Conservation (phyloP, 2,888 invertebrate genomes). For the Drosophila cracens region DNA sequence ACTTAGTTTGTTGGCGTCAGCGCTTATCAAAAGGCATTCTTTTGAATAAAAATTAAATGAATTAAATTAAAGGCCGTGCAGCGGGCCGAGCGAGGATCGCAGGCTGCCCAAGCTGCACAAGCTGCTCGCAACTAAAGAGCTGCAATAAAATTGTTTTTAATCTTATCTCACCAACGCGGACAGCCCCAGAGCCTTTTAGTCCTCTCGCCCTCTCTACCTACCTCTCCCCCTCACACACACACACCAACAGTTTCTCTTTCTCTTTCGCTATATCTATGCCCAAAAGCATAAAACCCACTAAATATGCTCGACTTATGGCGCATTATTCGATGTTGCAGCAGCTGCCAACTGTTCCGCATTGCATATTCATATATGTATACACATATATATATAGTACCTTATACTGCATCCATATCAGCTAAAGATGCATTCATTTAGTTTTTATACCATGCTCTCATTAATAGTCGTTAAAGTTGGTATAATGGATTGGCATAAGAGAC, state of each 20-base stretch:
- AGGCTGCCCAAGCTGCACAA: slow-evolving; percentile 29
- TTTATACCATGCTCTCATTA: slow-evolving; percentile 23
- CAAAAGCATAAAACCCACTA: slow-evolving; percentile 64
- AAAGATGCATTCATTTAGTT: slow-evolving; percentile 49
- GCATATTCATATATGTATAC: slow-evolving; percentile 14
- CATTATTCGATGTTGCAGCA: slow-evolving; percentile 60
- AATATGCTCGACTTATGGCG: slow-evolving; percentile 75
- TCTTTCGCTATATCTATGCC: slow-evolving; percentile 24
- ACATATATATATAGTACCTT: slow-evolving; percentile 1
- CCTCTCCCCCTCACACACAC: slow-evolving; percentile 6
- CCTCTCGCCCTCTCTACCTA: slow-evolving; percentile 25
- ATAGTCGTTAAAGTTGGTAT: background rate
- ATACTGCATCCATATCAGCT: slow-evolving; percentile 47
- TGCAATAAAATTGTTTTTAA: slow-evolving; percentile 83
- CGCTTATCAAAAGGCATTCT: slow-evolving; percentile 76
- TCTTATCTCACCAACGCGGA: slow-evolving; percentile 79
- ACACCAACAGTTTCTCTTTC: background rate
- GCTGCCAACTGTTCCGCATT: slow-evolving; percentile 51
- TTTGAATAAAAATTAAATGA: slow-evolving; percentile 84
- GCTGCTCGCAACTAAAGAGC: slow-evolving; percentile 78
- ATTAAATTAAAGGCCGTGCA: slow-evolving; percentile 80
- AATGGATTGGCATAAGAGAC: background rate
- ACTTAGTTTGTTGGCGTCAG: slow-evolving; percentile 66
- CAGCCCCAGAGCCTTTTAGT: slow-evolving; percentile 74
- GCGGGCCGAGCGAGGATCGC: slow-evolving; percentile 31